Evolutionary conservation across 2,888 invertebrate species (phyloP).

Genomic region (Clunio marinus): DNA sequence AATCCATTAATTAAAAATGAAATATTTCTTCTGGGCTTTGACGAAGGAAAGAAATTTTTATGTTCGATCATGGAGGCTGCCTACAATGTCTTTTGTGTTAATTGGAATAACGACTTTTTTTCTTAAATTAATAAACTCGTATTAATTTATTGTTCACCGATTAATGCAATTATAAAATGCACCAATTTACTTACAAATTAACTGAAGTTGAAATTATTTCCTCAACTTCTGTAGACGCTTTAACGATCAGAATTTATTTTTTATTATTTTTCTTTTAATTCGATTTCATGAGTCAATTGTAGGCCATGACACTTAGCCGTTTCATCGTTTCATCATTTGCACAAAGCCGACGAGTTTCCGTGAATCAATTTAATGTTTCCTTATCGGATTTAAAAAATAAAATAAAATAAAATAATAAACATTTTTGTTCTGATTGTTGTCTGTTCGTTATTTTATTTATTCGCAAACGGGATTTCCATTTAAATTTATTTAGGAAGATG

Average conservation of each 20-base stretch:
- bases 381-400: neutral
- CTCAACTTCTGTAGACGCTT: neutral
- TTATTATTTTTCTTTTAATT: neutral
- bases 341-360: too few relatives aligned
- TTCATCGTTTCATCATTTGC: neutral
- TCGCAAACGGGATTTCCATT: too few relatives aligned
- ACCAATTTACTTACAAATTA: neutral
- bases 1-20: neutral
- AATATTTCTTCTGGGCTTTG: neutral
- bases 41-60: neutral
- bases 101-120: slow-evolving; percentile 7
- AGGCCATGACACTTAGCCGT: neutral
- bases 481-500: too few relatives aligned
- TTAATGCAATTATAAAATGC: slow-evolving; percentile 9
- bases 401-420: neutral
- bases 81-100: neutral
- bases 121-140: neutral
- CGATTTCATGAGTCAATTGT: too few relatives aligned
- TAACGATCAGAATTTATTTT: neutral
- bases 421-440: neutral
- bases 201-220: neutral
- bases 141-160: neutral
- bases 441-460: too few relatives aligned
- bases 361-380: neutral
- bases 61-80: neutral